Evolutionary conservation across 2,113 vertebrate species (phyloP).

Genomic region (Trematomus loennbergii): DNA sequence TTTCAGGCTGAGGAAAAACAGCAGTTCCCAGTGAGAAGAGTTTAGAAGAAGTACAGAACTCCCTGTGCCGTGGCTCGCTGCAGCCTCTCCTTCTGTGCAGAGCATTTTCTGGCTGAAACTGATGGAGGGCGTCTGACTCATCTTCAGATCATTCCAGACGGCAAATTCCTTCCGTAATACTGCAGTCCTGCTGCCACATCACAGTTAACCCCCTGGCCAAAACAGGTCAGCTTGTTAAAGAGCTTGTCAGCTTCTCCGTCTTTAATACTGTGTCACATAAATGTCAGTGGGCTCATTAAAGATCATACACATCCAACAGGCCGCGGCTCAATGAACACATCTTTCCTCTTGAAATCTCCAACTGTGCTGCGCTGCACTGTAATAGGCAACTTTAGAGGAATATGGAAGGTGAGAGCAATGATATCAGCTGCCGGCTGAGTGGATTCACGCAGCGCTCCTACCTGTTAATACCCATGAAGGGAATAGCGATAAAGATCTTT

Average conservation of each 20-base stretch:
- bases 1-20: slow-evolving; percentile 35
- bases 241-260: slow-evolving; percentile 60
- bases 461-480: slow-evolving; percentile 46
- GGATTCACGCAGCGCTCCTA: slow-evolving; percentile 35
- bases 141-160: slow-evolving; percentile 79
- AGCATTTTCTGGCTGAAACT: slow-evolving; percentile 69
- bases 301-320: slow-evolving; percentile 55
- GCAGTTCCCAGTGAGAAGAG: slow-evolving; percentile 19
- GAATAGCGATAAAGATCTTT: slow-evolving; percentile 42
- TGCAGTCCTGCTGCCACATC: slow-evolving; percentile 75
- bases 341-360: slow-evolving; percentile 57
- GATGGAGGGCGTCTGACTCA: slow-evolving; percentile 80
- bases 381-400: slow-evolving; percentile 24
- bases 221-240: slow-evolving; percentile 72
- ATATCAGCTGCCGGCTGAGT: slow-evolving; percentile 30
- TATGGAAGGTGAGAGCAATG: slow-evolving; percentile 34
- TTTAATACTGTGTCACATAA: slow-evolving; percentile 72
- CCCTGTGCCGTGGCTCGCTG: slow-evolving; percentile 47
- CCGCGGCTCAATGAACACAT: slow-evolving; percentile 63
- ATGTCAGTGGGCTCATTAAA: slow-evolving; percentile 74
- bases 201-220: slow-evolving; percentile 73
- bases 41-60: slow-evolving; percentile 27
- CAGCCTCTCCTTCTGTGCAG: slow-evolving; percentile 58
- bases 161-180: slow-evolving; percentile 82
- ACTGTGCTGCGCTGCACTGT: slow-evolving; percentile 19